Conservation (phyloP, 2,797 vertebrate genomes). For the Ctenochaetus hawaiiensis region DNA sequence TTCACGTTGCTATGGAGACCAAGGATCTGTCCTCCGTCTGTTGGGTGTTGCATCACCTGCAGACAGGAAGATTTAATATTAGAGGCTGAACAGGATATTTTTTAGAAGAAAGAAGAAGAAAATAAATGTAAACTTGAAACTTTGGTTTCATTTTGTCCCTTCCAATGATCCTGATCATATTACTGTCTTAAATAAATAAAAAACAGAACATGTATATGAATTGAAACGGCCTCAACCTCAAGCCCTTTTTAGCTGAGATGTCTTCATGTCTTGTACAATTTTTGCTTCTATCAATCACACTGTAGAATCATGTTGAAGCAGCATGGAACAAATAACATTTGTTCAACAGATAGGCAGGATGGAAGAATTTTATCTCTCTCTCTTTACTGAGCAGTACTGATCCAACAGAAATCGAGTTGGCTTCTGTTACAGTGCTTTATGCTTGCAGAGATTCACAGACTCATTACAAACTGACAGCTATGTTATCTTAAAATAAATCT, state of each 20-base stretch:
- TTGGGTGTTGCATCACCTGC: slow-evolving; percentile 88
- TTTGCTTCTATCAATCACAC: slow-evolving; percentile 37
- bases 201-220: neutral
- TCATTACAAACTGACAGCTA: slow-evolving; percentile 58
- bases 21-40: slow-evolving; percentile 85
- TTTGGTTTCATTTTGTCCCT: neutral
- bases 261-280: slow-evolving; percentile 31
- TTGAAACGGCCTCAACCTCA: slow-evolving; percentile 14
- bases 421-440: slow-evolving; percentile 38
- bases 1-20: slow-evolving; percentile 88
- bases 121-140: neutral
- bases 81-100: neutral
- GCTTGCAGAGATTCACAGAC: slow-evolving; percentile 41
- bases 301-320: slow-evolving; percentile 20
- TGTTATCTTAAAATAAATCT: slow-evolving; percentile 60
- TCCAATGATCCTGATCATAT: slow-evolving; percentile 1
- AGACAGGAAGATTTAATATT: slow-evolving; percentile 44
- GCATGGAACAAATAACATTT: slow-evolving; percentile 39
- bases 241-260: slow-evolving; percentile 16
- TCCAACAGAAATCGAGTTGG: slow-evolving; percentile 42
- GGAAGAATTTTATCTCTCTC: slow-evolving; percentile 32
- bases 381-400: slow-evolving; percentile 39
- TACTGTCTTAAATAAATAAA: slow-evolving; percentile 5
- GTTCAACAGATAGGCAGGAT: slow-evolving; percentile 30
- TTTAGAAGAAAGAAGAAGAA: slow-evolving; percentile 20